phyloP scores from a whole-genome alignment of 2,888 invertebrate genomes.

The Drosophila maculinotata region DNA sequence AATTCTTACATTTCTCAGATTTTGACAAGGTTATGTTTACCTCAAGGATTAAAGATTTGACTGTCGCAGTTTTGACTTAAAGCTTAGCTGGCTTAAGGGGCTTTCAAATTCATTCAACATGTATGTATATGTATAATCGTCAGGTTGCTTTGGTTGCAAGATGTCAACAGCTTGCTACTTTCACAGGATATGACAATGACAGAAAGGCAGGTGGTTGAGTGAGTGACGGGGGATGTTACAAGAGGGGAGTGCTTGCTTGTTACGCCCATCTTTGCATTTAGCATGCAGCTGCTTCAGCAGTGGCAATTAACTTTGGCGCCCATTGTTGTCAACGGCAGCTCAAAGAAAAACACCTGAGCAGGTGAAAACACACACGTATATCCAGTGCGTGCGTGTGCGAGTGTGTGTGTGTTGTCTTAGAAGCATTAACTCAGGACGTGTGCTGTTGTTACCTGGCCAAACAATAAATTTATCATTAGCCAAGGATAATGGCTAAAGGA shows the following conservation, averaged over 20 bases:
- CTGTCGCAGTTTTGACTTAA: background rate
- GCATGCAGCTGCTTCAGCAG: slow-evolving; percentile 39
- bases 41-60: no score
- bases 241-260: background rate
- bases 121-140: background rate
- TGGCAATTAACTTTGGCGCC: slow-evolving; percentile 63
- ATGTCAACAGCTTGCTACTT: slow-evolving; percentile 27
- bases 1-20: no score
- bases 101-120: background rate
- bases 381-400: slow-evolving; percentile 6
- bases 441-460: slow-evolving; percentile 22
- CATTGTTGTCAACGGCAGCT: slow-evolving; percentile 52
- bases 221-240: background rate
- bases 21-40: no score
- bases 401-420: slow-evolving; percentile 11
- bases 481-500: slow-evolving; percentile 35
- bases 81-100: slow-evolving; percentile 5
- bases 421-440: slow-evolving; percentile 10
- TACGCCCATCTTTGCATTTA: slow-evolving; percentile 19
- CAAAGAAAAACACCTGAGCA: slow-evolving; percentile 17
- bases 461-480: slow-evolving; percentile 56
- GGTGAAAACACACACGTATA: slow-evolving; percentile 1
- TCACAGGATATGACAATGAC: slow-evolving; percentile 32
- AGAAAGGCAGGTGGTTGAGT: background rate
- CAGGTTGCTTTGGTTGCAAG: slow-evolving; percentile 17